Conservation (phyloP, 2,888 invertebrate species). For the Ectobius pallidus region DNA sequence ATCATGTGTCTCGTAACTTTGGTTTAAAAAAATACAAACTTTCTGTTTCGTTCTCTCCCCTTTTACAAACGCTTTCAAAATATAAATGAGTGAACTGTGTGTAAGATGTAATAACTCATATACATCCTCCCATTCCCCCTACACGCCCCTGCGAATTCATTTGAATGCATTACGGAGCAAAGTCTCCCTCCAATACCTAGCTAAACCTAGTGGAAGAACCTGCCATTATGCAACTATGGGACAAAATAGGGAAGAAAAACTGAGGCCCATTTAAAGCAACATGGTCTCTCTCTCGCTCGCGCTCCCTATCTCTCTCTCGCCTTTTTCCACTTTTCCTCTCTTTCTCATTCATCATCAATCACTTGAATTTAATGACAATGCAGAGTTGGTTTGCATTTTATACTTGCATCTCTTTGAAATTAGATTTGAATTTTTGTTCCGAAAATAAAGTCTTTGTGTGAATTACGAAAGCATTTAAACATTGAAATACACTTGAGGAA, state of each 20-base stretch:
- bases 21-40: background rate
- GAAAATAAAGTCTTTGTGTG: too few relatives aligned
- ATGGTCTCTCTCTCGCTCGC: too few relatives aligned
- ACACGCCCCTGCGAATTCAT: background rate
- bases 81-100: slow-evolving; percentile 21
- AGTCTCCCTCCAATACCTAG: too few relatives aligned
- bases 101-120: slow-evolving; percentile 27
- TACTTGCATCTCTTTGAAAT: too few relatives aligned
- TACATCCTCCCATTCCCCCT: background rate
- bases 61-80: background rate
- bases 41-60: background rate
- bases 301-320: too few relatives aligned
- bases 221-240: background rate
- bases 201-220: background rate
- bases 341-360: too few relatives aligned
- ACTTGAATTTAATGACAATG: too few relatives aligned
- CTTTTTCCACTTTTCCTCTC: too few relatives aligned
- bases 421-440: too few relatives aligned
- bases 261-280: background rate
- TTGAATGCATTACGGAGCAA: slow-evolving; percentile 18
- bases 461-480: too few relatives aligned
- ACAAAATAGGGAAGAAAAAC: background rate
- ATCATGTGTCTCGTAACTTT: background rate
- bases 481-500: too few relatives aligned
- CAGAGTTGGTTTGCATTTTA: too few relatives aligned